Percentiles rank a stretch among this genome's conserved stretches.
Evolutionary conservation across 1,140 invertebrate genomes (phyloP).

Genomic region (Zaprionus capensis): DNA sequence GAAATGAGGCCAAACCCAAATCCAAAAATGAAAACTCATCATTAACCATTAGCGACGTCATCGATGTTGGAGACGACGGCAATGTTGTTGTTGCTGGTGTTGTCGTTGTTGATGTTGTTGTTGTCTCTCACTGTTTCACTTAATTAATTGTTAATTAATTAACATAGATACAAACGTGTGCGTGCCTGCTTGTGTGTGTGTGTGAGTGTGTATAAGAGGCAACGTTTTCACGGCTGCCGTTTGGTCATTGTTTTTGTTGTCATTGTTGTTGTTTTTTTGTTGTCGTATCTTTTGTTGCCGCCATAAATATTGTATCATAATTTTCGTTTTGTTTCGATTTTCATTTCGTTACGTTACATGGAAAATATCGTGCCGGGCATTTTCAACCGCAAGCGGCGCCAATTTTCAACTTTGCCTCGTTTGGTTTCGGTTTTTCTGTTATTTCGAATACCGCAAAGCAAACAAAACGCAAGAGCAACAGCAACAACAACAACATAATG

Average conservation of each 20-base stretch:
- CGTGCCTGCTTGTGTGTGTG: conserved; percentile 33
- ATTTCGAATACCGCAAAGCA: conserved; percentile 19
- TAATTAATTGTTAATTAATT: conserved; percentile 83
- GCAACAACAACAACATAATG: conserved; percentile 25
- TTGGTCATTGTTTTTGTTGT: conserved; percentile 40
- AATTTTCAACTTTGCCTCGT: conserved; percentile 31
- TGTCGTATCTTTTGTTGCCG: conserved; percentile 32
- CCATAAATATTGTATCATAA: conserved; percentile 54
- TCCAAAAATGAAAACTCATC: conserved; percentile 61
- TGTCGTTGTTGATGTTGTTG: conserved; percentile 39
- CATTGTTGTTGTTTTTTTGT: conserved; percentile 15
- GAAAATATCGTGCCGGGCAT: conserved; percentile 4
- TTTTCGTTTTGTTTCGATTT: conserved; percentile 45
- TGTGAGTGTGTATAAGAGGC: conserved; percentile 49
- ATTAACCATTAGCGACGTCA: conserved; percentile 81
- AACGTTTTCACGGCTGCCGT: conserved; percentile 77
- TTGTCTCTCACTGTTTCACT: conserved; percentile 54
- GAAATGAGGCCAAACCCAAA: conserved; percentile 75
- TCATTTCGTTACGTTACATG: conserved; percentile 14
- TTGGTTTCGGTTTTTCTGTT: conserved; percentile 11
- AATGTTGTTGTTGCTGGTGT: conserved; percentile 35
- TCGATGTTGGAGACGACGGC: conserved; percentile 53
- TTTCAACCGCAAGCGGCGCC: conserved; percentile 59
- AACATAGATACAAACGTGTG: conserved; percentile 70
- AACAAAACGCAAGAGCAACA: conserved; percentile 24